phyloP scores from a whole-genome alignment of 2,113 vertebrate species.

The Zosterops borbonicus region DNA sequence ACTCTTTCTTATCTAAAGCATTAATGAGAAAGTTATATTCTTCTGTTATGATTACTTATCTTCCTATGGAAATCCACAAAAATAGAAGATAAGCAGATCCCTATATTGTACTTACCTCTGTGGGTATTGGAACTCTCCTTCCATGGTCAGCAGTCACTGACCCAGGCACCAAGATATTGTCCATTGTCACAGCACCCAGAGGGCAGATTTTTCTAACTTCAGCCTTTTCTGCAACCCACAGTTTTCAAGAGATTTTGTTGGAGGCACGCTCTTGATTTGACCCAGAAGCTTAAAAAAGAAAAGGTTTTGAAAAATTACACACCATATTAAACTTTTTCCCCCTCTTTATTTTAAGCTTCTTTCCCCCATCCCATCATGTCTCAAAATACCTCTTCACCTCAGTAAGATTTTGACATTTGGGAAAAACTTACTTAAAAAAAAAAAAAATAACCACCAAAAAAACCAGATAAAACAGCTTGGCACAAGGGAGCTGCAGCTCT shows the following conservation, averaged over 20 bases:
- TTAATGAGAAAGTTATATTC: background rate
- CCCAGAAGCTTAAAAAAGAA: background rate
- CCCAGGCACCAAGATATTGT: background rate
- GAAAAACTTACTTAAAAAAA: background rate
- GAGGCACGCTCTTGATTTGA: background rate
- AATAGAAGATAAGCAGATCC: background rate
- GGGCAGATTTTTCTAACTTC: background rate
- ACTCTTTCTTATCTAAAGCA: background rate
- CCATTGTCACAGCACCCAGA: background rate
- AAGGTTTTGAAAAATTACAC: background rate
- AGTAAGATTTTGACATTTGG: slow-evolving; percentile 60
- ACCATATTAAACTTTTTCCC: fast-evolving
- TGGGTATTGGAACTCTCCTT: background rate
- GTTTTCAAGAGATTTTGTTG: background rate
- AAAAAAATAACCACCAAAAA: background rate
- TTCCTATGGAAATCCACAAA: background rate
- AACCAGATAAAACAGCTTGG: slow-evolving; percentile 22
- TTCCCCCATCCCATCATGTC: background rate
- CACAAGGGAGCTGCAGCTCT: slow-evolving; percentile 41
- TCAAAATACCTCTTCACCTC: slow-evolving; percentile 20
- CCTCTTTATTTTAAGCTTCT: background rate
- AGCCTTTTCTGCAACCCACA: background rate
- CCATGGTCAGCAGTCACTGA: background rate
- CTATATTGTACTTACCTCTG: background rate
- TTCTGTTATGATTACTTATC: background rate